phyloP scores from a whole-genome alignment of 2,113 vertebrate genomes.

The Argyrosomus japonicus region DNA sequence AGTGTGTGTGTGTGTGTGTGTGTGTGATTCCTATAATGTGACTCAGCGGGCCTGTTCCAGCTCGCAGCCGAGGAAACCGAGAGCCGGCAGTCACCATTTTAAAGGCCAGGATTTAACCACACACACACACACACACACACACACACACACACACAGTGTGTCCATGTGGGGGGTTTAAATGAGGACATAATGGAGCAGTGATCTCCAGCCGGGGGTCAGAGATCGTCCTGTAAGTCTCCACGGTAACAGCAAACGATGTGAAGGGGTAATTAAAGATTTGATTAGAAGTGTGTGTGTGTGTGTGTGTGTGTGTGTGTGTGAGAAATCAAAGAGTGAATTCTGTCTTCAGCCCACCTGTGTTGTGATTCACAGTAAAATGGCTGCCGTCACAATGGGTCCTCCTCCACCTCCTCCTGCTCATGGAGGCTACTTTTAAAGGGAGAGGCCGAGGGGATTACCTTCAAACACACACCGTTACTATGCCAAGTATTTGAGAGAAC shows the following conservation, averaged over 20 bases:
- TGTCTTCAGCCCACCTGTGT: slow-evolving; percentile 1
- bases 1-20: no score
- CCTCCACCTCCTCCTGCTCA: neutral
- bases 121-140: no score
- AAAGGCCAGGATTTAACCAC: slow-evolving; percentile 24
- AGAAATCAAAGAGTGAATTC: neutral
- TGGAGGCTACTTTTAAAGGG: slow-evolving; percentile 5
- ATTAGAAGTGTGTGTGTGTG: neutral
- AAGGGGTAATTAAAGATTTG: neutral
- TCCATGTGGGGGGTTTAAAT: slow-evolving; percentile 41
- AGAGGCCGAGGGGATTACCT: slow-evolving; percentile 54
- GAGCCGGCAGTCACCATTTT: no score
- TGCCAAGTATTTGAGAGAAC: slow-evolving; percentile 8
- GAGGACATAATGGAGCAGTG: slow-evolving; percentile 34
- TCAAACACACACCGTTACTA: slow-evolving; percentile 38
- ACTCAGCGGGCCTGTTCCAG: slow-evolving; percentile 54
- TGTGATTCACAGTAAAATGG: slow-evolving; percentile 47
- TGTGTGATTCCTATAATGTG: slow-evolving; percentile 36
- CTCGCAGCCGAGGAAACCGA: no score
- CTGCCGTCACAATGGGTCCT: slow-evolving; percentile 32
- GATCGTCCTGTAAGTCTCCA: no score
- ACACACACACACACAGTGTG: no score
- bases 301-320: no score
- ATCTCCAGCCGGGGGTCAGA: neutral
- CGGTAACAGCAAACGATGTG: no score